Evolutionary conservation across 2,888 invertebrate species (phyloP).

Genomic region (Oxycera nigricornis): DNA sequence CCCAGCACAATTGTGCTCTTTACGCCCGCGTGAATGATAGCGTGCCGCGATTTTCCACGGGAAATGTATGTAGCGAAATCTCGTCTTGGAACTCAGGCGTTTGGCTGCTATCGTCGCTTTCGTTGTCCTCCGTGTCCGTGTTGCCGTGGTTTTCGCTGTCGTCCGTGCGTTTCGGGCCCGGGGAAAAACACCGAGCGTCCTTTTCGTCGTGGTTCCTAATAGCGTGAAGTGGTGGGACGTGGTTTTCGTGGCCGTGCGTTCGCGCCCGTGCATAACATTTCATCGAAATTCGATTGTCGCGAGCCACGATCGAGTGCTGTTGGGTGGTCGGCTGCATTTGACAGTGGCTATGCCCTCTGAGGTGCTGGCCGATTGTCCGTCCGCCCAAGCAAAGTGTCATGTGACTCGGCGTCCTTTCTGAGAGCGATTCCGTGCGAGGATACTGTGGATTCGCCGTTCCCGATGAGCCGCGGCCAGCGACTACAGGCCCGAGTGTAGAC

Average conservation of each 20-base stretch:
- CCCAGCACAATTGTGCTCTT: conserved; percentile 43
- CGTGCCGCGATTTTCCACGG: conserved; percentile 39
- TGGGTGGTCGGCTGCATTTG: neutral
- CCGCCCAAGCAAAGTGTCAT: conserved; percentile 4
- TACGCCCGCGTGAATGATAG: conserved; percentile 41
- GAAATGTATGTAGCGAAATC: conserved; percentile 43
- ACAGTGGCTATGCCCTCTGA: conserved; percentile 6
- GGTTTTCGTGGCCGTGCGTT: neutral
- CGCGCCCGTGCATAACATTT: neutral
- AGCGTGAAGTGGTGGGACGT: neutral
- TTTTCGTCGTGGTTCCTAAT: no score
- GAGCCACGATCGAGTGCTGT: neutral
- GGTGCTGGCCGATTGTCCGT: conserved; percentile 6
- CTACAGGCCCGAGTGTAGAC: no score
- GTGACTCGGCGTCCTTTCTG: conserved; percentile 12
- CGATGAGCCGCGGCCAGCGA: no score
- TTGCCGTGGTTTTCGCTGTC: conserved; percentile 32
- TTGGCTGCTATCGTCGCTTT: conserved; percentile 23
- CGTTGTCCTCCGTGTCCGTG: conserved; percentile 35
- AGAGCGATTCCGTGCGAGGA: conserved; percentile 2
- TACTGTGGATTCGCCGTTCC: neutral
- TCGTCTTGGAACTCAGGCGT: conserved; percentile 9
- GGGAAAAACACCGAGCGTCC: conserved; percentile 9
- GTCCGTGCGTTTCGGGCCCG: neutral
- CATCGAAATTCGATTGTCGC: neutral